Base-by-base conservation (phyloP, 2,113 vertebrate genomes). In the Gasterosteus aculeatus region DNA sequence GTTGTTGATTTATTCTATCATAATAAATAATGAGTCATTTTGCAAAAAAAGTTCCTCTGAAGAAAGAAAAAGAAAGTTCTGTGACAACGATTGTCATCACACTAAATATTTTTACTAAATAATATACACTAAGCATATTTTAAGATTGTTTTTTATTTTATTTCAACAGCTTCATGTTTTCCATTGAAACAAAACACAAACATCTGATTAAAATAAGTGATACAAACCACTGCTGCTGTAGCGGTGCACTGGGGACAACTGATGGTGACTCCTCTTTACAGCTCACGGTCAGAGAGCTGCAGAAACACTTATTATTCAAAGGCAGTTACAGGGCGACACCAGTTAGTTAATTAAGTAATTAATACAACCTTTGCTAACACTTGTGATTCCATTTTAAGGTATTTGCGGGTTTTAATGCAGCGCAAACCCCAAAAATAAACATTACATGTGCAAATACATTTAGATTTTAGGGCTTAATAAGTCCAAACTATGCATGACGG, bases 211-310 rank as follows among this genome's bases (percentile, higher is more conserved):
- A 26, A 26, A 26, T 26, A 26, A 26, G 22, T 26, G 22, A 16
- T 31, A 72, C 44, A 51, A 49, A 72, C 59, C 47, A 33, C 7
- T 46, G 22, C 59, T 63, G 61, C 35, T 22, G 18, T 38, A 64
- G 12, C 11, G 44, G 29, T 26, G 29, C 38, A 44, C 51, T 65
- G 61, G 26, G 12, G 4, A 31, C 3, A 6, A 15, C 33, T 54
- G 47, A n/a, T 2, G 7, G 22, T 63, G 47, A 56, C 47, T 44
- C 22, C n/a, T n/a, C n/a, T n/a, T n/a, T n/a, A n/a, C n/a, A n/a
- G n/a, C n/a, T 39, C 19, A 38, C 44, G 1, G 11, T 39, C 38
- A 56, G 66, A 51, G 2, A 19, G 33, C 51, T 41, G 46, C 41
- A 69, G 44, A 46, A 46, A 46, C 11, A 44, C 42, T 16, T 3